phyloP scores from a whole-genome alignment of 1,140 invertebrate species.

The Diachasmimorpha longicaudata region DNA sequence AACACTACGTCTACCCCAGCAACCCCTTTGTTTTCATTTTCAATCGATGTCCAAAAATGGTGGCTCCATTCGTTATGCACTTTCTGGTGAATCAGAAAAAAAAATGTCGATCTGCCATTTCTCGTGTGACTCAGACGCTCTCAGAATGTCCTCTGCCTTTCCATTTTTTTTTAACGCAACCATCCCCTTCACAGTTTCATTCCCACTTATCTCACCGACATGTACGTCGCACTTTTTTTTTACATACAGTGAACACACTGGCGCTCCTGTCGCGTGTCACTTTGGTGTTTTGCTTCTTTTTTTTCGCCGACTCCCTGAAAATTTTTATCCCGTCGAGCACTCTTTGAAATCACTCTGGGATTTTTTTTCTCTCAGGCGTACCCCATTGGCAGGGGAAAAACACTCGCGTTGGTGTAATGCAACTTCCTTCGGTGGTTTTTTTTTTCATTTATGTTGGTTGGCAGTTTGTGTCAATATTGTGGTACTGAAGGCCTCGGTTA shows the following conservation, averaged over 20 bases:
- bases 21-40: neutral
- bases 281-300: neutral
- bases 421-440: neutral
- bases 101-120: neutral
- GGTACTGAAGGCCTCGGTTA: neutral
- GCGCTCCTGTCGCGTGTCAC: slow-evolving; percentile 15
- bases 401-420: neutral
- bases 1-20: neutral
- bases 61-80: neutral
- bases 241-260: neutral
- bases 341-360: slow-evolving; percentile 4
- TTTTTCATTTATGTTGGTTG: neutral
- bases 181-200: slow-evolving; percentile 21
- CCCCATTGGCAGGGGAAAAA: neutral
- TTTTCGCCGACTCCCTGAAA: neutral
- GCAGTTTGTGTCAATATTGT: neutral
- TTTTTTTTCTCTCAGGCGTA: neutral
- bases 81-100: neutral
- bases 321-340: slow-evolving; percentile 16
- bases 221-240: slow-evolving; percentile 19
- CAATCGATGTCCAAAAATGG: neutral
- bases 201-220: slow-evolving; percentile 13
- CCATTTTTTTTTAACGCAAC: slow-evolving; percentile 3
- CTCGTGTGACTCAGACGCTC: neutral
- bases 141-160: neutral